These are phyloP conservation scores for Metopia argyrocephala DNA, from an alignment of 2,888 invertebrate genomes.

Conservation along the genomic window DNA sequence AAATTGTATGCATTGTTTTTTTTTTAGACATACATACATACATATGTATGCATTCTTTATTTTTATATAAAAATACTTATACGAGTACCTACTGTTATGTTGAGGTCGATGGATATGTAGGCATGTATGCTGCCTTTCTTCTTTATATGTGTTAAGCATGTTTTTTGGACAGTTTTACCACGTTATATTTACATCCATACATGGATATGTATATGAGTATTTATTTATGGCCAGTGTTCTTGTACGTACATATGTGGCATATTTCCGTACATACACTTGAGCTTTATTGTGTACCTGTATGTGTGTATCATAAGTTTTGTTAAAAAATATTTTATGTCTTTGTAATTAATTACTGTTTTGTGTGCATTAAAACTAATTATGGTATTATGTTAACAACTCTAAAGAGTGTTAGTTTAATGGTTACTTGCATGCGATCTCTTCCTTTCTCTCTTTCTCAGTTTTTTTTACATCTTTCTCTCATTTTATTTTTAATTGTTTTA, in stretches of 20 bases:
- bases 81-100: background rate
- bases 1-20: background rate
- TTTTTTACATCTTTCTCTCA: conserved; percentile 25
- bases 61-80: background rate
- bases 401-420: conserved; percentile 59
- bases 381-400: conserved; percentile 62
- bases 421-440: conserved; percentile 51
- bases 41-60: background rate
- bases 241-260: background rate
- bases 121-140: background rate
- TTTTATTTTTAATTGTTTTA: conserved; percentile 49
- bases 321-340: conserved; percentile 53
- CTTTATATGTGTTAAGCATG: conserved; percentile 21
- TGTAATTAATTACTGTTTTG: conserved; percentile 64
- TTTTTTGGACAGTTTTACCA: conserved; percentile 23
- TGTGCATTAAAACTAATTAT: conserved; percentile 63
- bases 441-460: conserved; percentile 33
- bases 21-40: background rate
- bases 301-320: conserved; percentile 18
- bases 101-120: background rate
- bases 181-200: background rate
- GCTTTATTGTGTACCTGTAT: background rate
- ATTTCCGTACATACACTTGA: background rate
- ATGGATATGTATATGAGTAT: background rate
- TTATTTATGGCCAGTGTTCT: too few species aligned